A percentile compares a stretch with the other conserved stretches of the same genome.
phyloP scores from a whole-genome alignment of 2,888 invertebrate species.

The Cryptocephalus moraei region DNA sequence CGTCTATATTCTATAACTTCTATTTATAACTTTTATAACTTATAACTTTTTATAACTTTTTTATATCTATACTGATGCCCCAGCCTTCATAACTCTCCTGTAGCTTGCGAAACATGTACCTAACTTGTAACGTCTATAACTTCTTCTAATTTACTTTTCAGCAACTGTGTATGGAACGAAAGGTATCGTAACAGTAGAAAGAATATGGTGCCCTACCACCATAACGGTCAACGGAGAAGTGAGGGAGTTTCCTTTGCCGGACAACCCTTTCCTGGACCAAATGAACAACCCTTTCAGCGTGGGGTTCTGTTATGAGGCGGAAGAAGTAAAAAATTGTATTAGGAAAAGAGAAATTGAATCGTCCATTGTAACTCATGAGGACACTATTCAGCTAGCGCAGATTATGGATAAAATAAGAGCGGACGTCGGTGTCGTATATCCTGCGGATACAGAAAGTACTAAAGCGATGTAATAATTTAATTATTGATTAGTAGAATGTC shows the following conservation, averaged over 20 bases:
- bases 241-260: constrained; percentile 4
- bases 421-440: constrained; percentile 12
- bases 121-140: too few species aligned
- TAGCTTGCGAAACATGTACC: too few species aligned
- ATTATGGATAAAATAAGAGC: constrained; percentile 12
- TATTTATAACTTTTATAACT: too few species aligned
- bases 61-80: too few species aligned
- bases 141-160: constrained; percentile 1
- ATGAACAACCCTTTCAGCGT: constrained; percentile 51
- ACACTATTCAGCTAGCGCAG: constrained; percentile 12
- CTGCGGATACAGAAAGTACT: constrained; percentile 4
- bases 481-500: too few species aligned
- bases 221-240: constrained; percentile 49
- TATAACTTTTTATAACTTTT: too few species aligned
- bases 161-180: constrained; percentile 36
- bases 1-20: too few species aligned
- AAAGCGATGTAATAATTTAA: not conserved
- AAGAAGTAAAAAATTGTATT: constrained; percentile 64
- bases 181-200: constrained; percentile 46
- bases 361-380: constrained; percentile 8
- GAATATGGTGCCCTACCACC: constrained; percentile 63
- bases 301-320: constrained; percentile 67
- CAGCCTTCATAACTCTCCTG: too few species aligned
- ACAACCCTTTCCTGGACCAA: constrained; percentile 17
- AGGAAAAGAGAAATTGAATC: constrained; percentile 34